Percentiles rank a stretch among this genome's conserved stretches.
phyloP scores from a whole-genome alignment of 2,888 invertebrate genomes.

The Scaptomyza tumidula region DNA sequence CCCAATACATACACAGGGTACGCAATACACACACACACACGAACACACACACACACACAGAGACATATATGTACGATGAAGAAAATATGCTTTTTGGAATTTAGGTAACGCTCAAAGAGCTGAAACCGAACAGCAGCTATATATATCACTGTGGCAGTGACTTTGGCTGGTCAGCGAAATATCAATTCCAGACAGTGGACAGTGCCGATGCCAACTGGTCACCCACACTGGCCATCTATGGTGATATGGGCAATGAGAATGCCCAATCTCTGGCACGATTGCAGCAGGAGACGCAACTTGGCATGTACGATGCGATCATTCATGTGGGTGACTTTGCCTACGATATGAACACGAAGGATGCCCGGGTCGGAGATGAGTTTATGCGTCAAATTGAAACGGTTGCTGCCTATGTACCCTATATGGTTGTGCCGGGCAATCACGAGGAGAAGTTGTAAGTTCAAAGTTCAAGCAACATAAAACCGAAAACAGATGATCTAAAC shows the following conservation, averaged over 20 bases:
- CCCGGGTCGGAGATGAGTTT: slow-evolving; percentile 94
- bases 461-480: not conserved
- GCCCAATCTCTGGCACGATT: slow-evolving; percentile 93
- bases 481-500: not conserved
- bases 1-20: slow-evolving; percentile 93
- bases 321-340: slow-evolving; percentile 99
- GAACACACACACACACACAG: not conserved
- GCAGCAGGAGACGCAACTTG: slow-evolving; percentile 92
- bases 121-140: slow-evolving; percentile 88
- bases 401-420: slow-evolving; percentile 96
- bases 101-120: slow-evolving; percentile 85
- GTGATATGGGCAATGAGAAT: slow-evolving; percentile 97
- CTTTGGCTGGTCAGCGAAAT: slow-evolving; percentile 92
- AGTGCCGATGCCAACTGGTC: slow-evolving; percentile 89
- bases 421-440: slow-evolving; percentile 96
- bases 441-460: slow-evolving; percentile 90
- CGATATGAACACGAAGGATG: slow-evolving; percentile 94
- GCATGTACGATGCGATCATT: slow-evolving; percentile 93
- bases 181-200: slow-evolving; percentile 89
- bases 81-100: slow-evolving; percentile 15
- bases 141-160: slow-evolving; percentile 93
- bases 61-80: not conserved
- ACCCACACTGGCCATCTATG: slow-evolving; percentile 93
- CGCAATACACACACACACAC: slow-evolving; percentile 25
- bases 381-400: slow-evolving; percentile 96